Evolutionary conservation across 2,113 vertebrate species (phyloP).

Genomic region (Cricetomys ansorgei): DNA sequence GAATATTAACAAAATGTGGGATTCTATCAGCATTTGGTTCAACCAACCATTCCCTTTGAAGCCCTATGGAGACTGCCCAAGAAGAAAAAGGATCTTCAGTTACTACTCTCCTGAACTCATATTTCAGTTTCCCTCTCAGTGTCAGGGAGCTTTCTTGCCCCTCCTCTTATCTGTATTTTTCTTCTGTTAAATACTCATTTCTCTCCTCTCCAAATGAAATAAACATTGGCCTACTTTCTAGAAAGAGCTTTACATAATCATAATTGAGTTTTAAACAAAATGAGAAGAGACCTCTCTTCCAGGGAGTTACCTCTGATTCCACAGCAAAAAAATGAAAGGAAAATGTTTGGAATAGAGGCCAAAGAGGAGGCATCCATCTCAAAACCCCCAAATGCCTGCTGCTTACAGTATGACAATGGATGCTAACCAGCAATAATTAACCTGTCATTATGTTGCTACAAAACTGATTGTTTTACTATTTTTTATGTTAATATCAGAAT

Average conservation of each 20-base stretch:
- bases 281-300: background rate
- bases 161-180: background rate
- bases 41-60: no score
- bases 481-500: constrained; percentile 41
- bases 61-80: no score
- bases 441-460: constrained; percentile 13
- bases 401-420: background rate
- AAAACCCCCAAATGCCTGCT: background rate
- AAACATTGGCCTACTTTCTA: background rate
- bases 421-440: constrained; percentile 40
- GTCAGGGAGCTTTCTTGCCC: background rate
- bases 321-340: background rate
- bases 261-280: background rate
- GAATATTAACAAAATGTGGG: background rate
- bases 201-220: background rate
- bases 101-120: background rate
- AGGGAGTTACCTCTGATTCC: background rate
- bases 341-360: background rate
- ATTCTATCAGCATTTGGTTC: background rate
- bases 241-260: background rate
- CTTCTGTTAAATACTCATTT: background rate
- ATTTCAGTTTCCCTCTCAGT: background rate
- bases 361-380: background rate
- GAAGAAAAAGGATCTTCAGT: background rate
- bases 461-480: constrained; percentile 36